Percentiles rank a stretch among this genome's conserved stretches.
phyloP scores from a whole-genome alignment of 2,113 vertebrate species.

The Malaclemys terrapin region DNA sequence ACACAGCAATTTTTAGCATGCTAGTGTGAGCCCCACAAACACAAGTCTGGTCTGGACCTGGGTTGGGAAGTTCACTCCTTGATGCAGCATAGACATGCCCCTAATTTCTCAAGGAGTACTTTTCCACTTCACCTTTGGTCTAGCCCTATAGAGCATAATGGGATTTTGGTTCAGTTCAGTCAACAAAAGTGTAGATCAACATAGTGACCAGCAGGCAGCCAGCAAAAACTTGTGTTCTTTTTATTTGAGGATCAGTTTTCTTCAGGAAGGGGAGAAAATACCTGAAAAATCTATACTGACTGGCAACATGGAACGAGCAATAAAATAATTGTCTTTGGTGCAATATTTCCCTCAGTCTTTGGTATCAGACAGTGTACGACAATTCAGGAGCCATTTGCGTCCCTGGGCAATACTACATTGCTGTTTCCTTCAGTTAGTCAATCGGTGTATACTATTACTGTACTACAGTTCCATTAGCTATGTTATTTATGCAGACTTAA shows the following conservation, averaged over 20 bases:
- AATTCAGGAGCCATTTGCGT: background rate
- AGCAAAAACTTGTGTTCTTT: background rate
- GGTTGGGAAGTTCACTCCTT: background rate
- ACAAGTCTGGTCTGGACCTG: background rate
- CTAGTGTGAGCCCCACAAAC: background rate
- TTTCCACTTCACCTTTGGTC: background rate
- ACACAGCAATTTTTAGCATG: background rate
- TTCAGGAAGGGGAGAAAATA: background rate
- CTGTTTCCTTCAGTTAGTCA: background rate
- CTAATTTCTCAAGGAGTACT: background rate
- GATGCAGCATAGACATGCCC: background rate
- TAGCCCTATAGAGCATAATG: background rate
- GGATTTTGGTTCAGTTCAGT: background rate
- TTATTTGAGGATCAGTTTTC: background rate
- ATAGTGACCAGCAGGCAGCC: background rate
- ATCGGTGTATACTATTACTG: background rate
- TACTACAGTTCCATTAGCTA: background rate
- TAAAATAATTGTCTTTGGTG: background rate
- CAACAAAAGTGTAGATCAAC: background rate
- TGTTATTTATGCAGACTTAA: background rate
- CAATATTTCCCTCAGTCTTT: background rate
- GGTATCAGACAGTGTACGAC: rapidly evolving
- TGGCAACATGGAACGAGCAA: background rate
- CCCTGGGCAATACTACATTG: background rate
- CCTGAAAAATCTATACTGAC: background rate